Percentiles rank a stretch among this genome's conserved stretches.
Evolutionary conservation across 2,113 vertebrate genomes (phyloP).

Genomic region (Heloderma charlesbogerti): DNA sequence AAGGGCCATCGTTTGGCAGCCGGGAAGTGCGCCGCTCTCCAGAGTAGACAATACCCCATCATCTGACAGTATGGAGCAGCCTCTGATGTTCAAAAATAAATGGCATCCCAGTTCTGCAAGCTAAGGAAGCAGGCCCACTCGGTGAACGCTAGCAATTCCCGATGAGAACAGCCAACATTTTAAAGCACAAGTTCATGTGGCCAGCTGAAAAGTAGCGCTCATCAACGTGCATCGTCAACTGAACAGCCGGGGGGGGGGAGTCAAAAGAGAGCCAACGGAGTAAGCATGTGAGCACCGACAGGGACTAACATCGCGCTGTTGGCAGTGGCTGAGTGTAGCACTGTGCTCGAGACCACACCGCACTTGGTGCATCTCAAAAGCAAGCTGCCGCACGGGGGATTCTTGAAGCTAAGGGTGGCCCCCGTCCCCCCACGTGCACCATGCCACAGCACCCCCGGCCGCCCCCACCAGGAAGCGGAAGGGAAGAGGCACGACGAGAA

Average conservation of each 20-base stretch:
- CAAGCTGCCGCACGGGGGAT: conserved; percentile 87
- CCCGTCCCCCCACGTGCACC: neutral
- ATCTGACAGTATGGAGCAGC: neutral
- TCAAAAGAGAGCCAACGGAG: neutral
- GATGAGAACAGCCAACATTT: neutral
- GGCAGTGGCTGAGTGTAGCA: conserved; percentile 91
- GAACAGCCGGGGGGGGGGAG: neutral
- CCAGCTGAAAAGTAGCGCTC: neutral
- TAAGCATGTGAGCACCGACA: neutral
- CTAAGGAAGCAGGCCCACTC: neutral
- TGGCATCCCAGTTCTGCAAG: neutral
- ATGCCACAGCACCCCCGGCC: neutral
- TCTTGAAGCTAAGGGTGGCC: conserved; percentile 66
- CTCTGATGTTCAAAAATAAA: neutral
- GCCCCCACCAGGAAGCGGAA: conserved; percentile 28
- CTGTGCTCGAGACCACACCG: conserved; percentile 93
- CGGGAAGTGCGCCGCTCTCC: no score
- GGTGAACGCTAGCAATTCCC: no score
- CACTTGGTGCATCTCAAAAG: conserved; percentile 98
- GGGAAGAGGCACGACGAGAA: conserved; percentile 61
- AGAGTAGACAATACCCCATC: neutral
- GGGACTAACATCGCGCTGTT: conserved; percentile 96
- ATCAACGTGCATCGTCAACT: neutral
- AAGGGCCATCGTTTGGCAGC: no score
- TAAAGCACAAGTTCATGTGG: neutral